Evolutionary conservation across 2,888 invertebrate genomes (phyloP).

Genomic region (Noctua janthina): DNA sequence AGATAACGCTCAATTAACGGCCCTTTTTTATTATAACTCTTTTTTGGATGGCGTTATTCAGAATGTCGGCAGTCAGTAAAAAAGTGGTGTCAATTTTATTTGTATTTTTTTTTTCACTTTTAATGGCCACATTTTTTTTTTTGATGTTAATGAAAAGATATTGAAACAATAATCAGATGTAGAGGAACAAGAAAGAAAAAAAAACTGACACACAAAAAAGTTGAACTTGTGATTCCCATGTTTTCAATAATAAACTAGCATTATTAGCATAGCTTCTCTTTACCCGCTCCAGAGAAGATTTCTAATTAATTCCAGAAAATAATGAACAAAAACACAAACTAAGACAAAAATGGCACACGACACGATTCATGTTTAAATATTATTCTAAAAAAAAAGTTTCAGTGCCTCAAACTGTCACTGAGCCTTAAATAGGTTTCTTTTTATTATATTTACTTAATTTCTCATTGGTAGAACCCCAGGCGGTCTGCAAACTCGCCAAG

Average conservation of each 20-base stretch:
- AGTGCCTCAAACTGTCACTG: neutral
- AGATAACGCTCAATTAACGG: conserved; percentile 88
- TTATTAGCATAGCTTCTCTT: conserved; percentile 17
- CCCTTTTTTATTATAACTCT: conserved; percentile 74
- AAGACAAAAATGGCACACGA: conserved; percentile 27
- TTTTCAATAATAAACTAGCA: conserved; percentile 14
- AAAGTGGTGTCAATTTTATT: neutral
- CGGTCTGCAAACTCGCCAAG: conserved; percentile 63
- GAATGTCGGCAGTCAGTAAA: conserved; percentile 37
- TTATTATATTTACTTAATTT: conserved; percentile 49
- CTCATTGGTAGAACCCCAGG: conserved; percentile 50
- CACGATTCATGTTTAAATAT: conserved; percentile 22
- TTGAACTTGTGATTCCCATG: neutral
- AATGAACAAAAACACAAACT: conserved; percentile 15
- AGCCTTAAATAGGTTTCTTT: conserved; percentile 22
- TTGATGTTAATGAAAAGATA: neutral
- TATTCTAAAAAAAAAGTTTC: conserved; percentile 10
- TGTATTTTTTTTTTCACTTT: neutral
- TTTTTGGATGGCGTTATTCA: conserved; percentile 75
- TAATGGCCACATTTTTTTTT: neutral
- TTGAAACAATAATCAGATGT: neutral
- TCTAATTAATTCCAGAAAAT: conserved; percentile 25
- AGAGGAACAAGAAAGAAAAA: neutral
- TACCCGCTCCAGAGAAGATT: conserved; percentile 29
- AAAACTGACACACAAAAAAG: neutral